Base-by-base conservation (phyloP, 2,888 invertebrate species). In the Archaeoteleia sp. region DNA sequence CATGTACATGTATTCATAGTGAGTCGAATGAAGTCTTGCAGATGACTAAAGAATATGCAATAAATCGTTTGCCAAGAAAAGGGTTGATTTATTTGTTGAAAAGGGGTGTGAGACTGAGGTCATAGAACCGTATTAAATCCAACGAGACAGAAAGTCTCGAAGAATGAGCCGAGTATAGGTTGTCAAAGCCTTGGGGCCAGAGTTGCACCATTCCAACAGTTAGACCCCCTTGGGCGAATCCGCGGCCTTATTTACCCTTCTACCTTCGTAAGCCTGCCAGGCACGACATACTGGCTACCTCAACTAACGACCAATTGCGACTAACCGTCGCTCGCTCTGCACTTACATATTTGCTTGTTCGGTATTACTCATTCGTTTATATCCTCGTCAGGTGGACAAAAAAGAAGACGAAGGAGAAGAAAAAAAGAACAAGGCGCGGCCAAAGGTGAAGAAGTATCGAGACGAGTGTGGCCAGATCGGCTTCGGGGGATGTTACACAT, bases 171-270 rank as follows among this genome's bases (percentile, higher is more conserved):
- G 23, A 48, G 58, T 43, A 53, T 66, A 66, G 66, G 67, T 67
- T 67, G 76, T 62, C 54, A 53, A 32, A 77, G 83, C 84, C 84
- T 79, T 70, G 78, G 70, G 83, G 84, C 82, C 78, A 81, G 69
- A 76, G 73, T 83, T 84, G 82, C 84, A 82, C 79, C 82, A 84
- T 81, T 70, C 76, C 72, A 73, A 77, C 78, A 78, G 81, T 81
- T 82, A 83, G 81, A 83, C 80, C 83, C 84, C 84, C 84, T 83
- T 82, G 81, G 84, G 84, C 84, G 76, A 83, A 83, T 78, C 78
- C 74, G 69, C 84, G 84, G 82, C 84, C 84, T 84, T 84, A 84
- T 84, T 84, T 82, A 82, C 81, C 81, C 81, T 81, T 78, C 78
- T 76, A 80, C 72, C 72, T 70, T 54, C 49, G 55, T 37, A 55